Evolutionary conservation across 2,888 invertebrate genomes (phyloP).

Genomic region (Drosophila dives): DNA sequence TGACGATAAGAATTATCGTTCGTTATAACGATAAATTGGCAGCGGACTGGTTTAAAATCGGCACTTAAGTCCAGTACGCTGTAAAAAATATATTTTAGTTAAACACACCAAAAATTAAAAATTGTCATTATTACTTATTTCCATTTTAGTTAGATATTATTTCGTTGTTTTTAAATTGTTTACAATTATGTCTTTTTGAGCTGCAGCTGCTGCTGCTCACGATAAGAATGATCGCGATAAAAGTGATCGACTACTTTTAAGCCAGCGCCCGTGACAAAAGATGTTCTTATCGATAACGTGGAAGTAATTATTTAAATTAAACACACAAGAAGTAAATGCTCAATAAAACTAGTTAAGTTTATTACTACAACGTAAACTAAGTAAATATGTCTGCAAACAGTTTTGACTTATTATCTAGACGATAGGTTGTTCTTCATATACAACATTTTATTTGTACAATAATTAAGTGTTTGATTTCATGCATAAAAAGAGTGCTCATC

Average conservation of each 20-base stretch:
- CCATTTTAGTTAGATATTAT: no score
- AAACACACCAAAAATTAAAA: neutral
- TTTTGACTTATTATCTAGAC: neutral
- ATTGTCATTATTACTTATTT: neutral
- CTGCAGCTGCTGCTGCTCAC: neutral
- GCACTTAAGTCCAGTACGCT: neutral
- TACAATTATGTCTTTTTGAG: conserved; percentile 26
- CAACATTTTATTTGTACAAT: conserved; percentile 53
- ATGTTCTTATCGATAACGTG: conserved; percentile 32
- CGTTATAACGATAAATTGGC: conserved; percentile 24
- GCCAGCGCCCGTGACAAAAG: neutral
- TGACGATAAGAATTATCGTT: conserved; percentile 3
- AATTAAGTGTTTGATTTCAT: conserved; percentile 17
- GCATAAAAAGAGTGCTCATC: conserved; percentile 12
- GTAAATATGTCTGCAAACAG: neutral
- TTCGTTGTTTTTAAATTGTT: conserved; percentile 29
- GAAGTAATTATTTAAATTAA: neutral
- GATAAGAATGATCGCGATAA: conserved; percentile 26
- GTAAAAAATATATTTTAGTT: neutral
- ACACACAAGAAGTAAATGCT: neutral
- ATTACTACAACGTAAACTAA: neutral
- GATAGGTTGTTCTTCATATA: conserved; percentile 18
- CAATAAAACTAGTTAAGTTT: neutral
- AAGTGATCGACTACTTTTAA: conserved; percentile 10
- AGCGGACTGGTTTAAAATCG: conserved; percentile 9